These are phyloP conservation scores for Hirtodrosophila cameraria DNA, from an alignment of 2,888 invertebrate species.

Conservation along the genomic window DNA sequence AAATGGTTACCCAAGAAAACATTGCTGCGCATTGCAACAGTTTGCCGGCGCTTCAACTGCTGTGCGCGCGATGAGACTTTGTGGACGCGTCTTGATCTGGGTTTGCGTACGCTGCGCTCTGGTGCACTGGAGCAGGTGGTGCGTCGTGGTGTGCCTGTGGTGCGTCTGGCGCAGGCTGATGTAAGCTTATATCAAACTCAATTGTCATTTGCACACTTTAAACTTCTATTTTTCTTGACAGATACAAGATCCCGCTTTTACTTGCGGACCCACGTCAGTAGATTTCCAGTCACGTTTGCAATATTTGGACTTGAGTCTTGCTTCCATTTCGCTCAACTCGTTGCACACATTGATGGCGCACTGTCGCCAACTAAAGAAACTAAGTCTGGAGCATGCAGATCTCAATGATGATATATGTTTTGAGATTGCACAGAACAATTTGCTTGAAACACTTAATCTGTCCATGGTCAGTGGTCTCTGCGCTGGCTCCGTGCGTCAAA, in stretches of 20 bases:
- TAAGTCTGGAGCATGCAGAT: conserved; percentile 92
- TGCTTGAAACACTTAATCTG: conserved; percentile 92
- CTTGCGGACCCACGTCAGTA: conserved; percentile 4
- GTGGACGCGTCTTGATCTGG: conserved; percentile 93
- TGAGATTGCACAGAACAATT: conserved; percentile 88
- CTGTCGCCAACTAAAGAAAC: conserved; percentile 90
- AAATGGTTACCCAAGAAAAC: conserved; percentile 92
- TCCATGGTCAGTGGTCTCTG: conserved; percentile 92
- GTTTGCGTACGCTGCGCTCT: conserved; percentile 87
- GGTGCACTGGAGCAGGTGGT: conserved; percentile 90
- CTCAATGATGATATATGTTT: conserved; percentile 88
- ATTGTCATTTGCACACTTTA: neutral
- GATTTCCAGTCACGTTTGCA: conserved; percentile 87
- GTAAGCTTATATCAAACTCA: conserved; percentile 85
- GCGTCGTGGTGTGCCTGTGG: conserved; percentile 90
- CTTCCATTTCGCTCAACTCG: conserved; percentile 86
- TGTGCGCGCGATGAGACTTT: conserved; percentile 93
- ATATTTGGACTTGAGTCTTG: conserved; percentile 94
- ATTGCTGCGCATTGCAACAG: conserved; percentile 89
- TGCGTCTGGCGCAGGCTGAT: conserved; percentile 92
- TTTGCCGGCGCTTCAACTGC: conserved; percentile 91
- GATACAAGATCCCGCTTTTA: conserved; percentile 67
- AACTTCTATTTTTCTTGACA: neutral
- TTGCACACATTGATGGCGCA: conserved; percentile 87
- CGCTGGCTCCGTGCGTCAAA: conserved; percentile 86